Evolutionary conservation across 2,797 vertebrate species (phyloP), one percentile per base, ranked within the genome.

Genomic region (Spheniscus humboldti): DNA sequence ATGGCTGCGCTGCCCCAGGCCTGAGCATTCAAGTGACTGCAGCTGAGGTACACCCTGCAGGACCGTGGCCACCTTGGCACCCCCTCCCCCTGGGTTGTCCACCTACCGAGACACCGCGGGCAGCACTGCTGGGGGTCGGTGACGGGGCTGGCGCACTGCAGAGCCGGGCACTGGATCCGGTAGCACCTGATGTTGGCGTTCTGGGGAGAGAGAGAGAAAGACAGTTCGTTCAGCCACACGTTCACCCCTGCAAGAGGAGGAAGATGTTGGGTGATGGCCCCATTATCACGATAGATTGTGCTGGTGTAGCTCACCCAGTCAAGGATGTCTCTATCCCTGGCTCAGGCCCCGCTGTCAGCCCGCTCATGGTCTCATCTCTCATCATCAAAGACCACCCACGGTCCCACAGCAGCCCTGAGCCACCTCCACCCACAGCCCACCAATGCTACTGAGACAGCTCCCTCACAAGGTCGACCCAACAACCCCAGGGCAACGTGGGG

Each of bases 81-180:
- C 67, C 12, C 5, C 2, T 10, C 55, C 69, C 76, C 1, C 2
- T 3, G 43, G 7, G 18, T 24, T 14, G 43, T 16, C 24, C 71
- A 96, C 97, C 94, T 92, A 99, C 99, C 99, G 80, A 98, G 97
- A 97, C 99, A 99, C 48, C 98, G 98, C 0, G 99, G 99, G 90
- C 99, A 99, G 95, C 99, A 99, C 95, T 99, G 99, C 95, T 99
- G 99, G 3, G 99, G 98, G 67, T 99, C 98, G 0, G 97, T 98
- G 57, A 99, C 97, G 0, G 99, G 99, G 89, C 98, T 98, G 60
- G 99, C 98, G 18, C 99, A 99, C 3, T 97, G 97, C 94, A 99
- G 96, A 39, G 98, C 97, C 0, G 99, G 99, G 95, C 99, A 99
- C 97, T 98, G 99, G 96, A 99, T 99, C 39, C 98, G 98, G 97